phyloP scores from a whole-genome alignment of 2,797 vertebrate species.

The Mus minutoides region DNA sequence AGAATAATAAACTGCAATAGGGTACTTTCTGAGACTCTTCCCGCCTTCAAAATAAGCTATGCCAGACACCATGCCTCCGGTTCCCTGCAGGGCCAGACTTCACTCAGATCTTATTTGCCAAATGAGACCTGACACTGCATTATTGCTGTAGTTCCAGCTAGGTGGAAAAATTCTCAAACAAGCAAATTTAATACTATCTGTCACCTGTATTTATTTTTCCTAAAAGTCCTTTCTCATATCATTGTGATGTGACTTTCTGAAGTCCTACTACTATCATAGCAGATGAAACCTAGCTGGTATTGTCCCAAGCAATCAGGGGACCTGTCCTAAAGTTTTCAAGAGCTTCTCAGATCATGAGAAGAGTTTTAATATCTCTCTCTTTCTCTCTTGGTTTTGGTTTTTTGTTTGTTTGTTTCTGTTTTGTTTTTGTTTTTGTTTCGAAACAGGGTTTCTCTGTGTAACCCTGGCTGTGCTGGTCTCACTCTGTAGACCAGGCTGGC shows the following conservation, averaged over 20 bases:
- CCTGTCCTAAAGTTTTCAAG: not conserved
- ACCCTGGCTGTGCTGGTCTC: too few relatives aligned
- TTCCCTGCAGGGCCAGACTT: not conserved
- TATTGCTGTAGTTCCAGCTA: conserved; percentile 17
- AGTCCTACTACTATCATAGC: not conserved
- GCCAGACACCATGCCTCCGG: not conserved
- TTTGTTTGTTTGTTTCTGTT: too few relatives aligned
- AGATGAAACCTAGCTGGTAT: not conserved
- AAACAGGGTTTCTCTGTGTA: too few relatives aligned
- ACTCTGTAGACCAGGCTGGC: too few relatives aligned
- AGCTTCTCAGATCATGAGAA: not conserved
- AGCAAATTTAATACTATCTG: conserved; percentile 42
- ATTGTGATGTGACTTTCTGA: not conserved
- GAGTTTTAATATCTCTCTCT: not conserved
- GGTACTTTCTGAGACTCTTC: not conserved
- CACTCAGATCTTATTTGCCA: conserved; percentile 24
- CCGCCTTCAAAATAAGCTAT: not conserved
- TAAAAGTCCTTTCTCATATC: conserved; percentile 31
- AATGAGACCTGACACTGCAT: not conserved
- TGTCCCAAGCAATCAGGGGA: too few relatives aligned
- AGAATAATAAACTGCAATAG: conserved; percentile 33
- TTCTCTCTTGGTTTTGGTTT: too few relatives aligned
- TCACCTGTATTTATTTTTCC: conserved; percentile 52
- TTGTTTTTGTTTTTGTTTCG: too few relatives aligned
- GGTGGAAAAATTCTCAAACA: conserved; percentile 43